Base-by-base conservation (phyloP, 2,888 invertebrate species). In the Dexiosoma caninum region DNA sequence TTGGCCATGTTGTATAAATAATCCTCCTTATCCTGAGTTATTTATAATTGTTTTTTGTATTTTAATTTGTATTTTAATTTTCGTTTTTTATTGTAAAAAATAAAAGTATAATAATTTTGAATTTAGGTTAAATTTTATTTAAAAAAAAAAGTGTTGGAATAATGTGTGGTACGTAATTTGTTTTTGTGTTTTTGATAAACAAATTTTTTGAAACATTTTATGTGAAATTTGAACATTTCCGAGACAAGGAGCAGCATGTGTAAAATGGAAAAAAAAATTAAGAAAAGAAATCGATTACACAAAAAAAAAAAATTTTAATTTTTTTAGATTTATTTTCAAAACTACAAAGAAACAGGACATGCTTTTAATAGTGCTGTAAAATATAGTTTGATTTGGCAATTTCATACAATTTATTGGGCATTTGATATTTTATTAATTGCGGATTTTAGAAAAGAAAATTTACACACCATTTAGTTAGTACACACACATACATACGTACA, bases 11-110 rank as follows among this genome's bases (percentile, higher is more conserved):
- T 44, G 12, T 57, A 27, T 19, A 62, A 35, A 64, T 66, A 76
- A 60, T 80, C 84, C 64, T 88, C 88, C 84, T 88, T 88, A 83
- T 88, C 88, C 88, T 88, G 79, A 40, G 42, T 77, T 57, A 9
- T 57, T 70, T 14, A 27, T 60, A 27, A 37, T 37, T 67, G 8
- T 66, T 19, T 69, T n/a, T n/a, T n/a, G n/a, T n/a, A n/a, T n/a
- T n/a, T n/a, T n/a, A n/a, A 32, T 74, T 75, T 69, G 37, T 59
- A 30, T 42, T 9, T 35, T 16, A 27, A 12, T 53, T 49, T 66
- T 67, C 27, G 9, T 14, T 27, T 74, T 53, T 32, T 16, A 3
- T 44, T 27, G 21, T 23, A 23, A 14, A 37, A 40, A 37, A n/a
- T n/a, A n/a, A 35, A 46, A 57, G 27, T 57, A 74, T 30, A 74